phyloP scores from a whole-genome alignment of 1,140 invertebrate genomes.

The Sinella curviseta region DNA sequence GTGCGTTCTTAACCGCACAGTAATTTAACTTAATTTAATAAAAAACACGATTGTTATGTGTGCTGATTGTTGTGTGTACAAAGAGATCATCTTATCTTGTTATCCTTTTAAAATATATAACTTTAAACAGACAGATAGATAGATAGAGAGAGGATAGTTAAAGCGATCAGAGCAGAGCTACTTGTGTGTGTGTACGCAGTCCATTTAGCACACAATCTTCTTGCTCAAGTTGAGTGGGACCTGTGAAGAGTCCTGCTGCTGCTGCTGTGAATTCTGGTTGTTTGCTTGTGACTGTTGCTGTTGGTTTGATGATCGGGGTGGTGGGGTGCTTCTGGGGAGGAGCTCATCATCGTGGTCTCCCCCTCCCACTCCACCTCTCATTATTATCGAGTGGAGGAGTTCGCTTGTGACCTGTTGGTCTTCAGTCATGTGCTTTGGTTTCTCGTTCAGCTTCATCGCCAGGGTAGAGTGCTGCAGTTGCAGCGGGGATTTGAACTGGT shows the following conservation, averaged over 20 bases:
- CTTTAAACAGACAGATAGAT: too few relatives aligned
- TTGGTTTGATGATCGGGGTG: neutral
- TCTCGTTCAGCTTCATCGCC: conserved; percentile 83
- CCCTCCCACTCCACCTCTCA: conserved; percentile 24
- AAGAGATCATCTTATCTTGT: too few relatives aligned
- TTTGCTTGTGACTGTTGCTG: too few relatives aligned
- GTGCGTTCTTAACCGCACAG: too few relatives aligned
- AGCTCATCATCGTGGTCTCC: neutral
- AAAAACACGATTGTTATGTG: too few relatives aligned
- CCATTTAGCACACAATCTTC: conserved; percentile 13
- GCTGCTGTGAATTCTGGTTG: too few relatives aligned
- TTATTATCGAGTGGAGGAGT: conserved; percentile 47
- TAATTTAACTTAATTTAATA: too few relatives aligned
- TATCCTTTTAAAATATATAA: too few relatives aligned
- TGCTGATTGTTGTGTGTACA: too few relatives aligned
- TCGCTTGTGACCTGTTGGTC: conserved; percentile 58
- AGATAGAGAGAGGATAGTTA: too few relatives aligned
- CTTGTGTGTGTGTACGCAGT: too few relatives aligned
- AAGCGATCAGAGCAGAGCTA: too few relatives aligned
- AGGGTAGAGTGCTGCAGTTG: conserved; percentile 69
- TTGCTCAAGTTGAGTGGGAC: conserved; percentile 25
- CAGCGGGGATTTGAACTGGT: conserved; percentile 38
- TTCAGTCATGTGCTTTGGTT: conserved; percentile 81
- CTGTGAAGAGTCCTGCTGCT: neutral
- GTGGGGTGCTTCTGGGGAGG: neutral